These are phyloP conservation scores for Thalassophryne amazonica DNA, from an alignment of 2,797 vertebrate species.

Conservation along the genomic window DNA sequence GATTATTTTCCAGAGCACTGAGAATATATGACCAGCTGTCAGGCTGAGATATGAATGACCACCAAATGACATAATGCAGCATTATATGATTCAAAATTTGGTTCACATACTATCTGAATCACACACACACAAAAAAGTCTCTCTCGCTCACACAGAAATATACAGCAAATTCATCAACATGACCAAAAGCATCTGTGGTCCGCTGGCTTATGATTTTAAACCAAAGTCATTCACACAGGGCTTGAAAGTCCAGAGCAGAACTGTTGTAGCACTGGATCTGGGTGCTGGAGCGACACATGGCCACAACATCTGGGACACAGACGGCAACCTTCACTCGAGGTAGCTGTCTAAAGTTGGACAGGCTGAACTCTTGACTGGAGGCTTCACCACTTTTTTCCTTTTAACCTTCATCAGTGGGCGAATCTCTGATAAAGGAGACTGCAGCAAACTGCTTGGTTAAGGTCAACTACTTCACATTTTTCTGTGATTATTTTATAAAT, in stretches of 20 bases:
- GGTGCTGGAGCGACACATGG: neutral
- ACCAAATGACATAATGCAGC: neutral
- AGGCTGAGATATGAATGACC: neutral
- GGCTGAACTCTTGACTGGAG: constrained; percentile 44
- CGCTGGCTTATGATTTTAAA: constrained; percentile 3
- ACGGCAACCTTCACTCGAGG: constrained; percentile 68
- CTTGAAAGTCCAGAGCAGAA: no score
- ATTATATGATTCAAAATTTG: neutral
- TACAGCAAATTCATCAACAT: no score
- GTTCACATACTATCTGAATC: neutral
- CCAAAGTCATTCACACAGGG: neutral
- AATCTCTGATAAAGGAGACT: constrained; percentile 84
- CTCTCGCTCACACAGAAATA: neutral
- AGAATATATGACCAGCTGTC: neutral
- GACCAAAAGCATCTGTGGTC: no score
- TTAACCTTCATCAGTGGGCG: constrained; percentile 83
- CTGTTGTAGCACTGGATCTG: no score
- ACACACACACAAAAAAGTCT: neutral
- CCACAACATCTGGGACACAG: neutral
- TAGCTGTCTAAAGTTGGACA: constrained; percentile 83
- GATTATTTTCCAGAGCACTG: neutral
- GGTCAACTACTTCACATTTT: neutral
- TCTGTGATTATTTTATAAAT: neutral
- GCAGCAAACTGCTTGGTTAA: constrained; percentile 40
- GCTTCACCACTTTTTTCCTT: constrained; percentile 81